Conservation (phyloP, 2,888 invertebrate genomes). For the Boloria euphrosyne region DNA sequence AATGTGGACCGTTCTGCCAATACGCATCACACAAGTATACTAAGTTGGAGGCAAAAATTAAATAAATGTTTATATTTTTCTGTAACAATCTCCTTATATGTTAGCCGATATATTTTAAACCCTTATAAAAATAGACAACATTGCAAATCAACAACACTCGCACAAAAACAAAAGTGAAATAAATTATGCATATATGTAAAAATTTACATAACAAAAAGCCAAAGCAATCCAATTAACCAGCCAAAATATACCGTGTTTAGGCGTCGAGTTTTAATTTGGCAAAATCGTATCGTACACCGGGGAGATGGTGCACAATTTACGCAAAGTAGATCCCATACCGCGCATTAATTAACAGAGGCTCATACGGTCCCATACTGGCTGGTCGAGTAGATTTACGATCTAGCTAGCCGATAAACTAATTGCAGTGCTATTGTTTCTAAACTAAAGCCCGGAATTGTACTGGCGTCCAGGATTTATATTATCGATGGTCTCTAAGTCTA, state of each 20-base stretch:
- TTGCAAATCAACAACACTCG: too few species aligned
- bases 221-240: slow-evolving; percentile 26
- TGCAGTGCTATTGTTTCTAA: slow-evolving; percentile 80
- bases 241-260: slow-evolving; percentile 44
- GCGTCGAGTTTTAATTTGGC: slow-evolving; percentile 67
- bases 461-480: slow-evolving; percentile 25
- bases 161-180: too few species aligned
- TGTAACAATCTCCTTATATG: too few species aligned
- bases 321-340: slow-evolving; percentile 71
- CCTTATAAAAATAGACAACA: too few species aligned
- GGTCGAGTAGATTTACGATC: slow-evolving; percentile 80
- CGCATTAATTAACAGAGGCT: slow-evolving; percentile 80
- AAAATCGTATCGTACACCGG: slow-evolving; percentile 69
- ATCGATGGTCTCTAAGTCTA: slow-evolving; percentile 24
- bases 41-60: too few species aligned
- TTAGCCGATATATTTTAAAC: too few species aligned
- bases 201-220: slow-evolving; percentile 1
- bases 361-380: slow-evolving; percentile 76
- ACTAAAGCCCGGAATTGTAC: slow-evolving; percentile 38
- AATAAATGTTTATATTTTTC: too few species aligned
- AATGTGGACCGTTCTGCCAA: too few species aligned
- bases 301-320: slow-evolving; percentile 77
- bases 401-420: slow-evolving; percentile 81
- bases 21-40: too few species aligned
- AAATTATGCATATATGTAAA: too few species aligned